Conservation (phyloP, 1,140 invertebrate species). For the Rhysida immarginata region DNA sequence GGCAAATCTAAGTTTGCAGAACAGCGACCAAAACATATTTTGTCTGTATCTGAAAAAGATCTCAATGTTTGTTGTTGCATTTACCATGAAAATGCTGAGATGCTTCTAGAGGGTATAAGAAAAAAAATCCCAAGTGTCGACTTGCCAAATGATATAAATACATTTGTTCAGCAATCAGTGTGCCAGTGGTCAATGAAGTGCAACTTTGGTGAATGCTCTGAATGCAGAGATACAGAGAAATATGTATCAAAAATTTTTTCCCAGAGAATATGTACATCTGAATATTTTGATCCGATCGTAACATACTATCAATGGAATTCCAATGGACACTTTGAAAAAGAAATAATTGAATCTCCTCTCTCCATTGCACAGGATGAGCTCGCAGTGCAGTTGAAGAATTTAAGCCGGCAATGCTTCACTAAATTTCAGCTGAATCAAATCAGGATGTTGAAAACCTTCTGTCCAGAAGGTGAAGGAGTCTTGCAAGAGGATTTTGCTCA, state of each 20-base stretch:
- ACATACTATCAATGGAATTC: not conserved
- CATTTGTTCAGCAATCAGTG: not conserved
- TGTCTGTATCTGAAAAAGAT: not conserved
- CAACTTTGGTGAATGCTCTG: not conserved
- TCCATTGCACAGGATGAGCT: not conserved
- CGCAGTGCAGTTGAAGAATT: not conserved
- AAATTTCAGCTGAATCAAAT: not conserved
- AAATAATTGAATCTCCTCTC: not conserved
- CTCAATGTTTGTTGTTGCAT: not conserved
- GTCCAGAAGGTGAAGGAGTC: not conserved
- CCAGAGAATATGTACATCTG: not conserved
- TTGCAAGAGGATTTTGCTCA: not conserved
- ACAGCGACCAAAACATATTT: not conserved
- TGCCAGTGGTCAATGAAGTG: not conserved
- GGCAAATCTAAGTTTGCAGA: not conserved
- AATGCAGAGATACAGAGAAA: not conserved
- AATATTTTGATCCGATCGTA: not conserved
- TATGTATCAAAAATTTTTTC: not conserved
- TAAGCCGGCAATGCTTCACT: not conserved
- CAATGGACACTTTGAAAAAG: not conserved
- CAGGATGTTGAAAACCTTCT: not conserved
- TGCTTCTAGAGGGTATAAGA: not conserved
- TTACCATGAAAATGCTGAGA: not conserved
- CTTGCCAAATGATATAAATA: not conserved
- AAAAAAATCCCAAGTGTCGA: not conserved